Evolutionary conservation across 2,888 invertebrate genomes (phyloP), one percentile per base, ranked within the genome.

Genomic region (Atrina japonica): DNA sequence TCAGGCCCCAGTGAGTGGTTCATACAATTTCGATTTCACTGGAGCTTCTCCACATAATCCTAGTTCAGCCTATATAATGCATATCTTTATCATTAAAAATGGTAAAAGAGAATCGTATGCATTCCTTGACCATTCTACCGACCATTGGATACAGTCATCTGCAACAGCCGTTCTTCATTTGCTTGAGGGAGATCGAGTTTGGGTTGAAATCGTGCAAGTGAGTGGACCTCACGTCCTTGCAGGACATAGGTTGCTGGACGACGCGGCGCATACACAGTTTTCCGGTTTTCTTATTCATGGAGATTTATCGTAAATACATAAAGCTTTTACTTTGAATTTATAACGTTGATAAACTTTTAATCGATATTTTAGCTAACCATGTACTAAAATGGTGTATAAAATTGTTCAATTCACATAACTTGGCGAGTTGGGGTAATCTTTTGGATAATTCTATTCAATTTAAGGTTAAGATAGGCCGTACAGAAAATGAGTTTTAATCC

Each of bases 231-330:
- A 59, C 25, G 16, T 29, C 6, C 27, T 59, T 5, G 59, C 59
- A 6, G 59, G 59, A 45, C 59, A 59, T 27, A 23, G 27, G 7
- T n/a, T 16, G 6, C 23, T 23, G 25, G 59, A 59, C 14, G 45
- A 43, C 6, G 59, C 41, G 9, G 43, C 43, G 9, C 59, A 59
- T 43, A 59, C 25, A 16, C 59, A 59, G 40, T 16, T 59, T n/a
- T 59, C 59, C 14, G 59, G 59, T 2, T 59, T 59, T 43, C 41
- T 59, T 2, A 59, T 59, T 3, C 59, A 59, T 6, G 59, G 41
- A 14, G 45, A 43, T n/a, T 59, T 43, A 43, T n/a, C 16, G 25
- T 27, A n/a, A n/a, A n/a, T n/a, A n/a, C n/a, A n/a, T n/a, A n/a
- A n/a, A n/a, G n/a, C n/a, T n/a, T n/a, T n/a, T n/a, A n/a, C n/a